phyloP scores from a whole-genome alignment of 2,888 invertebrate species.

The Neoascia interrupta region DNA sequence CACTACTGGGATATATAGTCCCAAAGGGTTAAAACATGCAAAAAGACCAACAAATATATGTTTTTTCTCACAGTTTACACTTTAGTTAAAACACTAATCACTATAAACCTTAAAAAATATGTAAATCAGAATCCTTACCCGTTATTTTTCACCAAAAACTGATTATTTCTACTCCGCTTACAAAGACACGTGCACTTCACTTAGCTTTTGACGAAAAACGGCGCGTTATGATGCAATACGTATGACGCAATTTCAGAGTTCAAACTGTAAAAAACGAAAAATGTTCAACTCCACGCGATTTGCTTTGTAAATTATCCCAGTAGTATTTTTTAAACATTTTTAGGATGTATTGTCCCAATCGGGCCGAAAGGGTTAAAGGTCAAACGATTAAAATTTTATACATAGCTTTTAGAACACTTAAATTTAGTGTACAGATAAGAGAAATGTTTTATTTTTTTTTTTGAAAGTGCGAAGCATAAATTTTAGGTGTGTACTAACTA shows the following conservation, averaged over 20 bases:
- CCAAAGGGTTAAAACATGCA: conserved; percentile 2
- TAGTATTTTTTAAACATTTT: conserved; percentile 15
- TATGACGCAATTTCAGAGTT: conserved; percentile 3
- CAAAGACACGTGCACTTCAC: neutral
- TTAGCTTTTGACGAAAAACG: conserved; percentile 4
- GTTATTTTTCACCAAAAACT: conserved; percentile 4
- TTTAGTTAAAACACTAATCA: conserved; percentile 12
- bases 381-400: too few species aligned
- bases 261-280: conserved; percentile 1
- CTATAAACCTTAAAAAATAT: conserved; percentile 7
- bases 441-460: too few species aligned
- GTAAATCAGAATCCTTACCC: conserved; percentile 1
- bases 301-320: conserved; percentile 15
- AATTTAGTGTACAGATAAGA: too few species aligned
- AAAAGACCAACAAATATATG: conserved; percentile 4
- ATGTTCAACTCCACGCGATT: conserved; percentile 3
- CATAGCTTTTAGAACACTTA: too few species aligned
- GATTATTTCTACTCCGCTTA: conserved; percentile 3
- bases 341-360: conserved; percentile 26
- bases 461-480: too few species aligned
- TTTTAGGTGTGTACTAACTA: too few species aligned
- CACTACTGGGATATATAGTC: conserved; percentile 12
- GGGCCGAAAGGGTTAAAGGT: conserved; percentile 18
- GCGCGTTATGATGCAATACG: neutral
- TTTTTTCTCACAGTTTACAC: neutral